Conservation (phyloP, 2,888 invertebrate species). For the Tuberolachnus salignus region DNA sequence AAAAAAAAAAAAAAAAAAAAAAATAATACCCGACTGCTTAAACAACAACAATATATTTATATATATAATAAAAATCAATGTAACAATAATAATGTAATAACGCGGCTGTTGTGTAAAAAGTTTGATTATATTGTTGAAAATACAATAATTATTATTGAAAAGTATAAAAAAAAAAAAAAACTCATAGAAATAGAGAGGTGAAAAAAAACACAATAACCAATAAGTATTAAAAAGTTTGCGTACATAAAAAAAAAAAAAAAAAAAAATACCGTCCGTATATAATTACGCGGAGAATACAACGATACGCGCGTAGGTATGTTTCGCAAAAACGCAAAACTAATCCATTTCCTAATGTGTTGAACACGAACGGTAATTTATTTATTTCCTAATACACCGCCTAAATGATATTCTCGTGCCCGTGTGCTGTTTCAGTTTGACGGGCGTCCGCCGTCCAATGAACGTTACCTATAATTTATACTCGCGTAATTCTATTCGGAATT, state of each 20-base stretch:
- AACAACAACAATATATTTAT: too few species aligned
- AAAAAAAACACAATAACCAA: neutral
- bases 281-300: neutral
- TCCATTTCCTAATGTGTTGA: conserved; percentile 1
- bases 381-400: neutral
- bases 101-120: too few species aligned
- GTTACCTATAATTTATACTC: too few species aligned
- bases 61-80: too few species aligned
- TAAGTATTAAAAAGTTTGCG: neutral
- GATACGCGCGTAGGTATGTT: neutral
- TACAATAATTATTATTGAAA: too few species aligned
- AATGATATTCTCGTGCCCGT: neutral
- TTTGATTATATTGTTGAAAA: too few species aligned
- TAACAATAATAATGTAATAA: too few species aligned
- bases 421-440: neutral
- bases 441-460: too few species aligned
- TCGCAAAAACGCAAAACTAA: conserved; percentile 2
- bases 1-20: too few species aligned
- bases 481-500: neutral
- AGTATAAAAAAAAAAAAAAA: too few species aligned
- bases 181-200: too few species aligned
- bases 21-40: too few species aligned
- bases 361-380: conserved; percentile 10
- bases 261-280: neutral
- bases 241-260: neutral